Percentiles rank a stretch among this genome's conserved stretches.
phyloP scores from a whole-genome alignment of 2,797 vertebrate species.

The Oreochromis grahami region DNA sequence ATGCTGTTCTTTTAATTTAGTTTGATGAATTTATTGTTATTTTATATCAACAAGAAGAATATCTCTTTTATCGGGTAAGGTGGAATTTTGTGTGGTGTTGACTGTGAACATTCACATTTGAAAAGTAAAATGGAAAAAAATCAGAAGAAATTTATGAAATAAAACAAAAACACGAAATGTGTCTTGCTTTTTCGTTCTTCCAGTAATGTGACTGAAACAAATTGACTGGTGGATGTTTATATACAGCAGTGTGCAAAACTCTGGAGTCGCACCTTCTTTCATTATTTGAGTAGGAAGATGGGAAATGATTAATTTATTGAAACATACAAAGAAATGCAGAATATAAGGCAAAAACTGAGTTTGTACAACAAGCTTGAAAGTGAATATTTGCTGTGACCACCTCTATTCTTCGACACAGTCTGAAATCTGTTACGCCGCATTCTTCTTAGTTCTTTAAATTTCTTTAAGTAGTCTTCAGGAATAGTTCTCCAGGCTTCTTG shows the following conservation, averaged over 20 bases:
- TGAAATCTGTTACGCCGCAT: not conserved
- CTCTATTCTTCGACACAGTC: not conserved
- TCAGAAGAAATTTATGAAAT: constrained; percentile 77
- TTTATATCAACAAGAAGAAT: constrained; percentile 77
- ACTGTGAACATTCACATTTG: constrained; percentile 83
- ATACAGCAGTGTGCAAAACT: not conserved
- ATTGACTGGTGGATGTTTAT: not conserved
- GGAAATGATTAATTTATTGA: not conserved
- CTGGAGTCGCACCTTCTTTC: not conserved
- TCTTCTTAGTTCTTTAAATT: not conserved
- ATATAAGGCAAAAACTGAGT: not conserved
- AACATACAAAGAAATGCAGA: not conserved
- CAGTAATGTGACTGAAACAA: not conserved
- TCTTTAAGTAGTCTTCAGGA: not conserved
- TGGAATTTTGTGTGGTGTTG: constrained; percentile 79
- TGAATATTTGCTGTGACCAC: not conserved
- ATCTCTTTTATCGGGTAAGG: constrained; percentile 76
- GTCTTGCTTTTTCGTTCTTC: constrained; percentile 49
- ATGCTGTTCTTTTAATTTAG: constrained; percentile 82
- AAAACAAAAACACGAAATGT: constrained; percentile 70
- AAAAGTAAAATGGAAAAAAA: constrained; percentile 74
- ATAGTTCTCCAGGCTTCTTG: not conserved
- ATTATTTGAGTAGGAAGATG: not conserved
- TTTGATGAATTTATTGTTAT: constrained; percentile 79
- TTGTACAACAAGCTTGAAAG: not conserved